Base-by-base conservation (phyloP, 2,113 vertebrate species). In the Melanotaenia duboulayi region DNA sequence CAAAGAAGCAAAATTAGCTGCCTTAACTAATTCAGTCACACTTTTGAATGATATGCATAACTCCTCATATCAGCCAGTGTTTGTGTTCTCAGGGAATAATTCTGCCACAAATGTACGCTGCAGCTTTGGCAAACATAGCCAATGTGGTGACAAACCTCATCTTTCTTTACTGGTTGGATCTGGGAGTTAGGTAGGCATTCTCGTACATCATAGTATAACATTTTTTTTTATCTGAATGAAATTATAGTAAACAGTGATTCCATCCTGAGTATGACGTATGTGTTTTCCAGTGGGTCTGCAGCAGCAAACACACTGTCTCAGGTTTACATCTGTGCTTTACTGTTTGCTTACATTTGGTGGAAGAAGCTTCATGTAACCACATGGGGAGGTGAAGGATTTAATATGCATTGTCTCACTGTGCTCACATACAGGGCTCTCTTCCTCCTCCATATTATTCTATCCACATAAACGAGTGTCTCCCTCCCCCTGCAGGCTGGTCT, bases 151-250 rank as follows among this genome's bases (percentile, higher is more conserved):
- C 95, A 48, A 96, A 98, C 17, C 95, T 95, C 76, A 58, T 95
- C 81, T 88, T 98, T 65, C 77, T 99, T 1, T 81, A 93, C 46
- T 90, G 87, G 7, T 87, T 98, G 91, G 81, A 96, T 62, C 92
- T 98, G 55, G 96, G 97, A 17, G 84, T 98, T 67, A 83, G 88
- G 97, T 99, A 87, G 93, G 97, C 95, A 44, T 49, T 17, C 13
- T 74, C 52, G 35, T 1, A 37, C 22, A 7, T 23, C 0, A 50
- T 44, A 49, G 11, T 2, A 46, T 22, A 16, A 4, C 0, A 17
- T 46, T 65, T 67, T n/a, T n/a, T n/a, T 17, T 16, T 59, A 56
- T 56, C 11, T 19, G 2, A 50, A 22, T 52, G 0, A 42, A 68
- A 40, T 7, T 1, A 7, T 56, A 14, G 16, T 32, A 22, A 24